phyloP scores from a whole-genome alignment of 2,888 invertebrate genomes.

The Cristatella mucedo region DNA sequence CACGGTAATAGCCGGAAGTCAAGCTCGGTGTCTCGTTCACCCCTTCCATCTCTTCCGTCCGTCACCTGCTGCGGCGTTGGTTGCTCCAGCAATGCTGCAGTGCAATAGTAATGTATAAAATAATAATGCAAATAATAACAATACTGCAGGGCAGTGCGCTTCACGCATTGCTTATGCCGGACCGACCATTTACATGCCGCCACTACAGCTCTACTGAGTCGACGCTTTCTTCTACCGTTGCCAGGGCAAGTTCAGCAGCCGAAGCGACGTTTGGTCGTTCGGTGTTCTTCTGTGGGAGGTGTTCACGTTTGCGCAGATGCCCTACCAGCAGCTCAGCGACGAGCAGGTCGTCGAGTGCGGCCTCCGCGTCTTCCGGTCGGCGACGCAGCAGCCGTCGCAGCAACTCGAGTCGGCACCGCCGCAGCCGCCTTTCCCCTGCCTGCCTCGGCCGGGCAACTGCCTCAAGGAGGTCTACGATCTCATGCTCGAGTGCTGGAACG shows the following conservation, averaged over 20 bases:
- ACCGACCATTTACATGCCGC: too few relatives aligned
- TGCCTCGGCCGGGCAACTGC: constrained; percentile 54
- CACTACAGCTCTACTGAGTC: too few relatives aligned
- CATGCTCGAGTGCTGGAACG: constrained; percentile 72
- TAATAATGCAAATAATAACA: too few relatives aligned
- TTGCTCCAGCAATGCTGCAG: too few relatives aligned
- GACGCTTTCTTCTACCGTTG: constrained; percentile 16
- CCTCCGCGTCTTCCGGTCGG: constrained; percentile 58
- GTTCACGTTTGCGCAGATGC: constrained; percentile 52
- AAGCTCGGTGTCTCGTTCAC: too few relatives aligned
- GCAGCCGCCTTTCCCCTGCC: too few relatives aligned
- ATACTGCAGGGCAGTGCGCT: too few relatives aligned
- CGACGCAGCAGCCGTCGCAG: constrained; percentile 53
- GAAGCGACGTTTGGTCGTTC: constrained; percentile 70
- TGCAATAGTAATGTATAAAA: too few relatives aligned
- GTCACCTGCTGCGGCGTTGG: too few relatives aligned
- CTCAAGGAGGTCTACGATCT: constrained; percentile 67
- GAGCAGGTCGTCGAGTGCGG: constrained; percentile 65
- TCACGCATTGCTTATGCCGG: too few relatives aligned
- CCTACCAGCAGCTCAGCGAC: constrained; percentile 57
- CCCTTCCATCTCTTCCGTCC: too few relatives aligned
- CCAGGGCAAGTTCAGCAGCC: constrained; percentile 60
- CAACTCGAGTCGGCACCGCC: constrained; percentile 36
- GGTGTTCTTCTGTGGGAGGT: constrained; percentile 70
- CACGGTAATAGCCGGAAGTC: too few relatives aligned